A percentile compares a stretch with the other conserved stretches of the same genome.
phyloP scores from a whole-genome alignment of 2,113 vertebrate genomes.

The Psettodes erumei region DNA sequence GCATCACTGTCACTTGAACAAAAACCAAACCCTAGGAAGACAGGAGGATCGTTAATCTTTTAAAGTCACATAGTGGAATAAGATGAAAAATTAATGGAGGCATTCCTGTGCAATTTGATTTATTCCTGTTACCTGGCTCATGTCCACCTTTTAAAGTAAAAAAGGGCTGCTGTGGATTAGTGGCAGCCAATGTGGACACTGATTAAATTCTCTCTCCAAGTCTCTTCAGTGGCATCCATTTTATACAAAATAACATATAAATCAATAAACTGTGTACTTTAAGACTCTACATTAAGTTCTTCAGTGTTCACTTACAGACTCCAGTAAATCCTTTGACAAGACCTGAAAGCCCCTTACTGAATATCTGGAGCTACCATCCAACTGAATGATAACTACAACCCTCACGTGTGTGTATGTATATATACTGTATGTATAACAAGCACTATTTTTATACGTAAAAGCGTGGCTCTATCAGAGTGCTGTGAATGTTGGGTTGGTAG shows the following conservation, averaged over 20 bases:
- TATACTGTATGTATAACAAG: background rate
- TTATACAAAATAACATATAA: background rate
- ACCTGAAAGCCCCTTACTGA: too few species aligned
- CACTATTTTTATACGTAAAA: too few species aligned
- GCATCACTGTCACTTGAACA: constrained; percentile 1
- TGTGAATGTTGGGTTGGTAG: too few species aligned
- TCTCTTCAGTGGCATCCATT: constrained; percentile 6
- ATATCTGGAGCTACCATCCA: too few species aligned
- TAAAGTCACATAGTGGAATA: background rate
- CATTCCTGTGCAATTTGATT: constrained; percentile 9
- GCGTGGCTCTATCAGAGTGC: too few species aligned
- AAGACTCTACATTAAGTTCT: background rate
- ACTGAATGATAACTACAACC: too few species aligned
- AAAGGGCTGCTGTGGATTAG: constrained; percentile 4
- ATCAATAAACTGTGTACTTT: constrained; percentile 13
- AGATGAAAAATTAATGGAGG: background rate
- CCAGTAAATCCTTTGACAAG: too few species aligned
- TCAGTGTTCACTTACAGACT: too few species aligned
- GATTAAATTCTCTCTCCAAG: constrained; percentile 1
- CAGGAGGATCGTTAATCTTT: background rate
- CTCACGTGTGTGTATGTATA: too few species aligned
- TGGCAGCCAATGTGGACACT: constrained; percentile 4
- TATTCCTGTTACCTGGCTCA: background rate
- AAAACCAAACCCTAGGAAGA: background rate
- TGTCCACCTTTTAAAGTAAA: background rate